Evolutionary conservation across 2,888 invertebrate species (phyloP), one percentile per base, ranked within the genome.

Genomic region (Hyles lineata): DNA sequence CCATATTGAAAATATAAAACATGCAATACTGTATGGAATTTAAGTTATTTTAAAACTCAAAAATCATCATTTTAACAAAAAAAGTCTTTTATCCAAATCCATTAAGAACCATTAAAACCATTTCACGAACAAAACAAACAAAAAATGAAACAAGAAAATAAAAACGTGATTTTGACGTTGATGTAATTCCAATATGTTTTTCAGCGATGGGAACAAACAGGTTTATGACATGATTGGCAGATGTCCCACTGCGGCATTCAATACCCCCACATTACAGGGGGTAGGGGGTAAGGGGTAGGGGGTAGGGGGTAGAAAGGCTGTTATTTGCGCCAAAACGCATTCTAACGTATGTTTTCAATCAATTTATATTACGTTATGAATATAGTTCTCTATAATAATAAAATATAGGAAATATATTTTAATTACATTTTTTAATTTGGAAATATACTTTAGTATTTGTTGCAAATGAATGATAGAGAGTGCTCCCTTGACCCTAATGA

Each of bases 231-330:
- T 55, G 55, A 55, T 55, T 55, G 55, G 55, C 55, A 55, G 55
- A 55, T 55, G 55, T 55, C 55, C 55, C 55, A 55, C 19, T 55
- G 55, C 55, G 55, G 55, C 55, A 55, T 55, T 55, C n/a, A 55
- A n/a, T 8, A 19, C 55, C 55, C 55, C n/a, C 55, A 55, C n/a
- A n/a, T 55, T 55, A 17, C 52, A 0, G 5, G 52, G 19, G 17
- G 35, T 9, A 17, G 52, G n/a, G 52, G 19, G 8, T 9, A 50
- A n/a, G n/a, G n/a, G n/a, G n/a, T n/a, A n/a, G n/a, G n/a, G n/a
- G 55, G n/a, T 0, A n/a, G 5, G 43, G 43, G n/a, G n/a, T n/a
- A 11, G 43, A 2, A 3, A 7, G 8, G 55, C 55, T n/a, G 17
- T n/a, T 17, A 19, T 55, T n/a, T 55, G 55, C 55, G 55, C n/a